Evolutionary conservation across 2,113 vertebrate species (phyloP), one percentile per base, ranked within the genome.

Genomic region (Gopherus flavomarginatus): DNA sequence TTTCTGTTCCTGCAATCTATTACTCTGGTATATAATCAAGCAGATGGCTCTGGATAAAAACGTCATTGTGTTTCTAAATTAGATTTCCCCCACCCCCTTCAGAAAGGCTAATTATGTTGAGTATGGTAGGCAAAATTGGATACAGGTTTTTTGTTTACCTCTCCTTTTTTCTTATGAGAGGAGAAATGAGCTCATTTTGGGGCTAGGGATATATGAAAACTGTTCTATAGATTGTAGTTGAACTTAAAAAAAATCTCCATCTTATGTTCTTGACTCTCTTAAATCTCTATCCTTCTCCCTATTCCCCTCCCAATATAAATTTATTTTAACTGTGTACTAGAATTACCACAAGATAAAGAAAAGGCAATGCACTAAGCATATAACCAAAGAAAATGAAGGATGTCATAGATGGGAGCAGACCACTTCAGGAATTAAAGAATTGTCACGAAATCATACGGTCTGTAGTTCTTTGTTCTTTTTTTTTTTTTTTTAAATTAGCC

Each of bases 161-260:
- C 2, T 50, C 1, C 47, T 4, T 2, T 1, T 2, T 35, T 2
- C 12, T 57, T 38, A 5, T 19, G 16, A 19, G 4, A 80, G 11
- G 4, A 53, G 81, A 94, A 75, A 35, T 57, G 49, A 21, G 11
- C 26, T 57, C 4, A 92, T 2, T 2, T 77, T 85, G 24, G 24
- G 62, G 4, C 3, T 78, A 83, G 44, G 81, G 88, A 29, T 42
- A 5, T 17, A 3, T 75, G 2, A 81, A 1, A 42, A 2, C 50
- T 89, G 57, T 16, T 59, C 7, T 5, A 16, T 50, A 31, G 2
- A 44, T 9, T 77, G 7, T 77, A 54, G 17, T 21, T 31, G 52
- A 77, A 54, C 17, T 53, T 7, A n/a, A 21, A 42, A 42, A 44
- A 44, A 44, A 44, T 12, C 54, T 57, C 6, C 3, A 26, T 75